Base-by-base conservation (phyloP, 1,140 invertebrate species). In the Danaus plexippus region DNA sequence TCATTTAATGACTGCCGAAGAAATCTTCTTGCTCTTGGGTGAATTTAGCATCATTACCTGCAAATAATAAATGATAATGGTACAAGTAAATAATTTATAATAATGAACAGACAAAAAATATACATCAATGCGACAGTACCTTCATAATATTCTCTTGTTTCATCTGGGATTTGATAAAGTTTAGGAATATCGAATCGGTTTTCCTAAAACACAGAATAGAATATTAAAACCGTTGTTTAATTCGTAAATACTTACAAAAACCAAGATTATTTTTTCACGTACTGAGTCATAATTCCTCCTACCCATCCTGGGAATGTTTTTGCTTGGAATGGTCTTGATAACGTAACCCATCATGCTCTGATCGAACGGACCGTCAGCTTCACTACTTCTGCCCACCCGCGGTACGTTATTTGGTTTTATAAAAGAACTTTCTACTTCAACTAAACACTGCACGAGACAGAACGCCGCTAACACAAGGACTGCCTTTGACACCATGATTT, bases 351-450 rank as follows among this genome's bases (percentile, higher is more conserved):
- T 75, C 45, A 69, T 56, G 13, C 61, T 69, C 54, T 80, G 74
- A 49, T 83, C 81, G 53, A 73, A 86, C 11, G 71, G 71, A 11
- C 68, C 74, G 13, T 79, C 72, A 11, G 73, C 75, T 59, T 85
- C 83, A 54, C 80, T 84, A 22, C 81, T 86, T 54, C 83, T 77
- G 9, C 83, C 83, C 54, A 86, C 80, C 57, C 83, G 75, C 12
- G 83, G 83, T 46, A 86, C 72, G 69, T 85, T 86, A 61, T 86
- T 86, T 6, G 78, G 74, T 54, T 86, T 86, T 58, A 86, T 79
- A 63, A 86, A 85, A 1, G 81, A 82, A 59, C 69, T 72, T 51
- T 82, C 66, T 11, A 70, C 68, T 51, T 64, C 65, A 49, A 70
- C 53, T 13, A 80, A 56, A 55, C 73, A 63, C 52, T 66, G 72